Conservation (phyloP, 2,797 vertebrate genomes). For the Tokudaia tokunoshimensis region DNA sequence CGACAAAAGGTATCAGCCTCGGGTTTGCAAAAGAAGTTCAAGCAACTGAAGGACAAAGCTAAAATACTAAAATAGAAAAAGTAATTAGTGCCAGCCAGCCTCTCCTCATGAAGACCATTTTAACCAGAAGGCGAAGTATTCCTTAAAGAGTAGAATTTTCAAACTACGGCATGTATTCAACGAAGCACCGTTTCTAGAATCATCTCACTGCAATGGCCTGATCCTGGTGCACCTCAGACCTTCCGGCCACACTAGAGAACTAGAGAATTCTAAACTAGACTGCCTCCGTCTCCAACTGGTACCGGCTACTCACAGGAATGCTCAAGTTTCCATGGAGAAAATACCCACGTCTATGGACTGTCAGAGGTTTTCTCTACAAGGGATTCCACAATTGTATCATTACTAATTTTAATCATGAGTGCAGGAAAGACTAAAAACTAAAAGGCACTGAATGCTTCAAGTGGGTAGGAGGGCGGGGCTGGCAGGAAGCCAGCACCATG, state of each 20-base stretch:
- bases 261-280: neutral
- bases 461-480: rapidly evolving
- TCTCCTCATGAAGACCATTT: neutral
- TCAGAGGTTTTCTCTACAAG: neutral
- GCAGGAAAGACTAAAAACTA: too few relatives aligned
- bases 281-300: neutral
- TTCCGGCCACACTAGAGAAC: neutral
- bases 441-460: neutral
- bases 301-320: neutral
- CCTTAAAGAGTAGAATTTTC: constrained; percentile 16
- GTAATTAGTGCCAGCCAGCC: constrained; percentile 22
- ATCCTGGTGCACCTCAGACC: neutral
- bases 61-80: constrained; percentile 53
- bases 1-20: constrained; percentile 39
- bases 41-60: constrained; percentile 55
- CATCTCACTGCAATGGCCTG: neutral
- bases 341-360: neutral
- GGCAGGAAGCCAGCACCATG: rapidly evolving
- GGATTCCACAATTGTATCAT: neutral
- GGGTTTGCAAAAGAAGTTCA: constrained; percentile 55
- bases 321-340: neutral
- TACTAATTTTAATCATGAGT: neutral
- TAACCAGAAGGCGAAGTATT: neutral
- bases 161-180: neutral
- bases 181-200: constrained; percentile 27